These are phyloP conservation scores for Sphaeridia pumilis DNA, from an alignment of 2,888 invertebrate species.

Conservation along the genomic window DNA sequence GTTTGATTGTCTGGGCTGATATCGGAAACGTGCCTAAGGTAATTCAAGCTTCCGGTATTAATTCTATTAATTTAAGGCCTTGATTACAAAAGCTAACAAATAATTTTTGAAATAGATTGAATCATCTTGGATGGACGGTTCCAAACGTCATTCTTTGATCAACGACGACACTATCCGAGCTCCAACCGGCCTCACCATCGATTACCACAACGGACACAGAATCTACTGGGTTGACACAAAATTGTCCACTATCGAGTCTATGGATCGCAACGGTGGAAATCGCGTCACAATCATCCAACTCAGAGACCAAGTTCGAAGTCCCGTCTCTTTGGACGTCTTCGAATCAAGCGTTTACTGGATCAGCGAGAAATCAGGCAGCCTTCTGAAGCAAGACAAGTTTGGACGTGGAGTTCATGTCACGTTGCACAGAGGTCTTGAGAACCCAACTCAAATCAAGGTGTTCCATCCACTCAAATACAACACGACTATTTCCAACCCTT, in stretches of 20 bases:
- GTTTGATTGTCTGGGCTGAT: conserved; percentile 85
- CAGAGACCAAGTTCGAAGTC: conserved; percentile 53
- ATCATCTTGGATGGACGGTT: conserved; percentile 93
- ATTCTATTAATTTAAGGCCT: not conserved
- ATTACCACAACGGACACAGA: conserved; percentile 75
- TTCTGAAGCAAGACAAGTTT: conserved; percentile 88
- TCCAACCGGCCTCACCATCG: conserved; percentile 81
- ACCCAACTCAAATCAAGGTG: conserved; percentile 76
- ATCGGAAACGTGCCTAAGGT: conserved; percentile 72
- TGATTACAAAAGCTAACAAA: not conserved
- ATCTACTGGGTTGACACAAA: conserved; percentile 96
- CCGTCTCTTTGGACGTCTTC: conserved; percentile 82
- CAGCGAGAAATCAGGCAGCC: conserved; percentile 75
- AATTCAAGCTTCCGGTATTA: conserved; percentile 34
- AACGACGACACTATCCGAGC: conserved; percentile 66
- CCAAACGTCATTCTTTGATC: conserved; percentile 67
- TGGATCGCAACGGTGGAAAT: conserved; percentile 67
- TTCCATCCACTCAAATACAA: conserved; percentile 78
- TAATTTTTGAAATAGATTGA: conserved; percentile 53
- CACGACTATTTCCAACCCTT: conserved; percentile 54
- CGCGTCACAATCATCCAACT: conserved; percentile 61
- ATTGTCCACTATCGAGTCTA: conserved; percentile 74
- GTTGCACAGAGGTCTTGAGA: conserved; percentile 68
- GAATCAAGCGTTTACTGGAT: conserved; percentile 88
- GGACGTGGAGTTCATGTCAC: conserved; percentile 81